Percentiles rank a stretch among this genome's conserved stretches.
Conservation (phyloP, 1,140 invertebrate genomes). For the Drosophila mauritiana region DNA sequence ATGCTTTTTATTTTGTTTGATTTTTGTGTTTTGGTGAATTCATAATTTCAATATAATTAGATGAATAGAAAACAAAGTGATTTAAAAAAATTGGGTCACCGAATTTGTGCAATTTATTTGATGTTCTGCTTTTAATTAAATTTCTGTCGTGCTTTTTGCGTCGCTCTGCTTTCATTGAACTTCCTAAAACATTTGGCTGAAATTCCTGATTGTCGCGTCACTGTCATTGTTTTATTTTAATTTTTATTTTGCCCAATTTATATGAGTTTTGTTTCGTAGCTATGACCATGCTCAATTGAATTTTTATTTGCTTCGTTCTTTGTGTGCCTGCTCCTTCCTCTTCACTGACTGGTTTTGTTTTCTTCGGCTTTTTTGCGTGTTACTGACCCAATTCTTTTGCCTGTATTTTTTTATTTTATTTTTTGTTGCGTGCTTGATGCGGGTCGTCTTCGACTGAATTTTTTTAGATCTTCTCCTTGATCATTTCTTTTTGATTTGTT, state of each 20-base stretch:
- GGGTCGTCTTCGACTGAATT: conserved; percentile 55
- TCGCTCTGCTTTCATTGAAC: conserved; percentile 52
- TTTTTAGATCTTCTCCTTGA: conserved; percentile 49
- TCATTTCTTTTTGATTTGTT: conserved; percentile 80
- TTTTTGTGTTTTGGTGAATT: conserved; percentile 14
- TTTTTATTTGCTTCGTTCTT: conserved; percentile 53
- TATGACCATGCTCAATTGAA: conserved; percentile 74
- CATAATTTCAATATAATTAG: conserved; percentile 68
- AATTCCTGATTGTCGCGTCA: conserved; percentile 42
- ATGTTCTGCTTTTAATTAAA: conserved; percentile 51
- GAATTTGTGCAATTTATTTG: conserved; percentile 78
- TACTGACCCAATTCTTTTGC: conserved; percentile 80
- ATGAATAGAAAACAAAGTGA: conserved; percentile 57
- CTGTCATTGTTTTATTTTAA: conserved; percentile 21
- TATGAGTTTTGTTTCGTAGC: conserved; percentile 49
- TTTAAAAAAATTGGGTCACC: conserved; percentile 71
- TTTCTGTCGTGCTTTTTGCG: conserved; percentile 12
- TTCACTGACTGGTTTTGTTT: conserved; percentile 34
- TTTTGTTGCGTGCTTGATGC: not conserved
- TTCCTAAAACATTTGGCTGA: conserved; percentile 57
- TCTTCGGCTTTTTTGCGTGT: conserved; percentile 61
- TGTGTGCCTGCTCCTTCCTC: conserved; percentile 32
- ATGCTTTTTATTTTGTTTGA: conserved; percentile 29
- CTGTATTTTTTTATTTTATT: conserved; percentile 23
- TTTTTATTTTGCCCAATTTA: conserved; percentile 19